These are phyloP conservation scores for Erpetoichthys calabaricus DNA, from an alignment of 2,797 vertebrate genomes.

Conservation along the genomic window DNA sequence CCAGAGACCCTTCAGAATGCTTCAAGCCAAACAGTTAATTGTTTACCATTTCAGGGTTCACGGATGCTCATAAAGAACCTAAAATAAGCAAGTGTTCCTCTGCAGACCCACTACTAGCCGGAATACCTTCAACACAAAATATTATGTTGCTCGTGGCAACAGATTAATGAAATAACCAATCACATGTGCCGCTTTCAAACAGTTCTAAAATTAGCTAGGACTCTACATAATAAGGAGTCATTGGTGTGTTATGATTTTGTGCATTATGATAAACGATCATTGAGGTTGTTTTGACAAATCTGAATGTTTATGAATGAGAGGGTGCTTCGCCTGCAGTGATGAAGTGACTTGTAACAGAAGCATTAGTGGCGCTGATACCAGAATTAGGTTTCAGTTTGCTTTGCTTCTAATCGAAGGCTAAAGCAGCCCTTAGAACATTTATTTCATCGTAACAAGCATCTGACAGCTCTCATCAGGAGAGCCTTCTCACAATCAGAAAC, in stretches of 20 bases:
- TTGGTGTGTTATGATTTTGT: slow-evolving; percentile 39
- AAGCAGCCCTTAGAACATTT: slow-evolving; percentile 41
- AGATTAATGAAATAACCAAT: slow-evolving; percentile 54
- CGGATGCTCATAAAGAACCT: slow-evolving; percentile 41
- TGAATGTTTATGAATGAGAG: slow-evolving; percentile 45
- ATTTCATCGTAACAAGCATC: slow-evolving; percentile 49
- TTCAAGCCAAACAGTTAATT: slow-evolving; percentile 53
- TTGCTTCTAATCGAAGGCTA: slow-evolving; percentile 46
- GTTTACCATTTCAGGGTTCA: slow-evolving; percentile 41
- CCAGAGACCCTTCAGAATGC: slow-evolving; percentile 21
- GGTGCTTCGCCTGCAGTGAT: slow-evolving; percentile 34
- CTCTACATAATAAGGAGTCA: slow-evolving; percentile 29
- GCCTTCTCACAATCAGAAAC: slow-evolving; percentile 35
- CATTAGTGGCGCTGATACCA: slow-evolving; percentile 56
- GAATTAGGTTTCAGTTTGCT: slow-evolving; percentile 41
- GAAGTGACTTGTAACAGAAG: slow-evolving; percentile 43
- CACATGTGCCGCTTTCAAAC: slow-evolving; percentile 43
- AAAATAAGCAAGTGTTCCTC: slow-evolving; percentile 26
- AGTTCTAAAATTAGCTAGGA: slow-evolving; percentile 41
- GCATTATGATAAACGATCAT: slow-evolving; percentile 48
- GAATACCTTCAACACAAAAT: slow-evolving; percentile 42
- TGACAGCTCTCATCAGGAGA: slow-evolving; percentile 56
- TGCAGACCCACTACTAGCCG: slow-evolving; percentile 31
- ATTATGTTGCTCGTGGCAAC: slow-evolving; percentile 56
- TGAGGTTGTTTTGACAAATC: slow-evolving; percentile 61